Base-by-base conservation (phyloP, 2,797 vertebrate species). In the Pogoniulus pusillus region DNA sequence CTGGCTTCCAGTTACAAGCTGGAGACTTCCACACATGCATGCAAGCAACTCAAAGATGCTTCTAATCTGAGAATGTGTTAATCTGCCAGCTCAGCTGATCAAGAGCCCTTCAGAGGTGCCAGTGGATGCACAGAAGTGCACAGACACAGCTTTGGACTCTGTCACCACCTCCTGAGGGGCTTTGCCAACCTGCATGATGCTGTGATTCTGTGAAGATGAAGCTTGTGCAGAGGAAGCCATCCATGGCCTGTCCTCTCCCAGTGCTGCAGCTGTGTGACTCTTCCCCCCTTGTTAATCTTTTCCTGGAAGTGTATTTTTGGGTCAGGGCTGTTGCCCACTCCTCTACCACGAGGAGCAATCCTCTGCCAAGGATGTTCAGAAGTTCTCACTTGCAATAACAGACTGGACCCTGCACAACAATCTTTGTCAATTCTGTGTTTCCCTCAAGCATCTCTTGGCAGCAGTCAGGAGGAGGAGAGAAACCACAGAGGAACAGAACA, bases 241-340 rank as follows among this genome's bases (percentile, higher is more conserved):
- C 39, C 63, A 32, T 54, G 63, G 35, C 66, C 82, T 59, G 26
- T 90, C 60, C n/a, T 39, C 30, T 70, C 54, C 34, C 29, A 29
- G 7, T 39, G 35, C 51, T 91, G 73, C 71, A 71, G 60, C 47
- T 88, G 45, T 0, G 5, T 82, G 45, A 90, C 66, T 72, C n/a
- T 59, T 85, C 70, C 74, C 85, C 12, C 8, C 77, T 92, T 78
- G 82, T 27, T 83, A 66, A 37, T 69, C 57, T 80, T 93, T 95
- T 93, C 77, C 84, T 89, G 86, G 91, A 96, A 94, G 82, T 47
- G 43, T 45, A 66, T 85, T 91, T 94, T 79, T 79, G 82, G 78
- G n/a, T 1, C 47, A 87, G 54, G 74, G 47, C n/a, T 79, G 34
- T 57, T 90, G 73, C 57, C 58, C 82, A 62, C 34, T 78, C 53